phyloP scores from a whole-genome alignment of 2,888 invertebrate genomes.

The Microctonus brassicae region DNA sequence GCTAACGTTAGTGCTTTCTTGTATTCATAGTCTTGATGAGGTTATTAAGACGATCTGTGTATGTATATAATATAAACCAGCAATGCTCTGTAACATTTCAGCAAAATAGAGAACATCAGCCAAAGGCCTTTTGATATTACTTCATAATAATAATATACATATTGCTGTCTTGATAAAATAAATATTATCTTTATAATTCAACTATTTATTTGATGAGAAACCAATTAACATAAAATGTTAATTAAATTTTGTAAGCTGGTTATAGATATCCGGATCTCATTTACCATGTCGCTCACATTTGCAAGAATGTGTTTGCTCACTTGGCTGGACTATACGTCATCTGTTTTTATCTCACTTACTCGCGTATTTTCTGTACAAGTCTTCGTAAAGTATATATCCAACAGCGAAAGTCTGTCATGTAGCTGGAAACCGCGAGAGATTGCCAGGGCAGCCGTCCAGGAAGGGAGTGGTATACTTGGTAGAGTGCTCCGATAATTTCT shows the following conservation, averaged over 20 bases:
- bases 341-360: slow-evolving; percentile 26
- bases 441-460: slow-evolving; percentile 45
- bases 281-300: slow-evolving; percentile 36
- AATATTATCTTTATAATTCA: too few relatives aligned
- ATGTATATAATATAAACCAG: background rate
- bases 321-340: slow-evolving; percentile 27
- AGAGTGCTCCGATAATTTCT: slow-evolving; percentile 46
- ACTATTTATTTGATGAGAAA: background rate
- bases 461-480: slow-evolving; percentile 29
- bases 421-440: slow-evolving; percentile 36
- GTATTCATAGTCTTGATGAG: background rate
- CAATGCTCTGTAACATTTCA: too few relatives aligned
- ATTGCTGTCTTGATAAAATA: too few relatives aligned
- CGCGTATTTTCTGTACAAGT: slow-evolving; percentile 14
- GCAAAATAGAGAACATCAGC: too few relatives aligned
- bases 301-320: slow-evolving; percentile 40
- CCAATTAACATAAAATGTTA: slow-evolving; percentile 3
- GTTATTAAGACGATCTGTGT: background rate
- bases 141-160: too few relatives aligned
- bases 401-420: slow-evolving; percentile 41
- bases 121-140: too few relatives aligned
- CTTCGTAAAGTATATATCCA: background rate
- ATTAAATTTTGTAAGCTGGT: slow-evolving; percentile 21
- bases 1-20: background rate
- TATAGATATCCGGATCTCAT: slow-evolving; percentile 46